A percentile compares a stretch with the other conserved stretches of the same genome.
These are phyloP conservation scores for Stegastes partitus DNA, from an alignment of 2,113 vertebrate genomes.

Conservation along the genomic window DNA sequence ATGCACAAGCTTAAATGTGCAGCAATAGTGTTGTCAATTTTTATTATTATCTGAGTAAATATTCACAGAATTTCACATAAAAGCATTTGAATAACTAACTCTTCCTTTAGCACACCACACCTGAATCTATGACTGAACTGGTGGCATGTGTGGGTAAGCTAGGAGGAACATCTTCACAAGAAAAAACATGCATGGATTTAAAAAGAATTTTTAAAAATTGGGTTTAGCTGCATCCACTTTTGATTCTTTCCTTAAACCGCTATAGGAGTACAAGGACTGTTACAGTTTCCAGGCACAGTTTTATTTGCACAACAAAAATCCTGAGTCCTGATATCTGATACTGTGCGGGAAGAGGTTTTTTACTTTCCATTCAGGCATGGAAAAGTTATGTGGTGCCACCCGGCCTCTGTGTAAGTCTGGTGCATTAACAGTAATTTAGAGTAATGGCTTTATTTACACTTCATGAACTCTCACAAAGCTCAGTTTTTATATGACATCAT, in stretches of 20 bases:
- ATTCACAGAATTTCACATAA: too few relatives aligned
- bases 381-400: conserved; percentile 46
- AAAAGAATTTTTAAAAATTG: not conserved
- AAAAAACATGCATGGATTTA: too few relatives aligned
- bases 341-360: conserved; percentile 30
- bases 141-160: too few relatives aligned
- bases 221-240: not conserved
- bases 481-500: conserved; percentile 57
- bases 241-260: not conserved
- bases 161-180: too few relatives aligned
- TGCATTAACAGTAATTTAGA: conserved; percentile 51
- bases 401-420: conserved; percentile 25
- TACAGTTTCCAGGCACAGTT: not conserved
- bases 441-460: conserved; percentile 51
- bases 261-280: not conserved
- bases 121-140: too few relatives aligned
- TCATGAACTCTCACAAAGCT: conserved; percentile 40
- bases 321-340: conserved; percentile 23
- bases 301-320: conserved; percentile 24
- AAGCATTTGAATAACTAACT: too few relatives aligned
- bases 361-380: conserved; percentile 55
- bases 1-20: too few relatives aligned
- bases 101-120: too few relatives aligned
- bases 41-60: too few relatives aligned
- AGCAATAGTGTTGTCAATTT: too few relatives aligned